A percentile compares a stretch with the other conserved stretches of the same genome.
phyloP scores from a whole-genome alignment of 2,888 invertebrate species.

The Epinotia nisella region DNA sequence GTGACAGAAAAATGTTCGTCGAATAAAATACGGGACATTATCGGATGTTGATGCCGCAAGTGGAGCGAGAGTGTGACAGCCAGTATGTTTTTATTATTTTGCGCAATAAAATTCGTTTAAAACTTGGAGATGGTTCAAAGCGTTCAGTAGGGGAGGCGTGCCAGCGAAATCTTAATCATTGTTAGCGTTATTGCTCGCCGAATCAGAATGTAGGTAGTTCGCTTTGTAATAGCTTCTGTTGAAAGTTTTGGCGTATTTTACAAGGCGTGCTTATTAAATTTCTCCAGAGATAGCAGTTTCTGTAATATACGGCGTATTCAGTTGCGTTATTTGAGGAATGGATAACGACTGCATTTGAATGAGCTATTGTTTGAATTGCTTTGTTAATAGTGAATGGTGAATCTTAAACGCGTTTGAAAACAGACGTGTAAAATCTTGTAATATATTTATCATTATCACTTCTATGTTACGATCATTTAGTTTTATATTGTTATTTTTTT shows the following conservation, averaged over 20 bases:
- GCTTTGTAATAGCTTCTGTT: conserved; percentile 41
- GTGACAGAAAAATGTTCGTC: conserved; percentile 34
- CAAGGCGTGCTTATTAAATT: conserved; percentile 35
- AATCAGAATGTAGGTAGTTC: conserved; percentile 45
- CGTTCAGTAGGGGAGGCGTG: conserved; percentile 43
- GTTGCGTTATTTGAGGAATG: not conserved
- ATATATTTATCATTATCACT: no score
- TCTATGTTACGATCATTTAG: no score
- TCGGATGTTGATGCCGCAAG: conserved; percentile 38
- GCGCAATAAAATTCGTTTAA: conserved; percentile 45
- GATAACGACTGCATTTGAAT: not conserved
- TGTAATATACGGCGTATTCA: not conserved
- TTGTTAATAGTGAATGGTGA: not conserved
- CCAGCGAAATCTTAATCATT: conserved; percentile 45
- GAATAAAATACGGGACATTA: conserved; percentile 41
- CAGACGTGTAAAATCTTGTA: not conserved
- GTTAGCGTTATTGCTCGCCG: conserved; percentile 45
- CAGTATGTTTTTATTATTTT: conserved; percentile 45
- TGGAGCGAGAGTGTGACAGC: conserved; percentile 37
- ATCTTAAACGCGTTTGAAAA: not conserved
- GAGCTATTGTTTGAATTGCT: not conserved
- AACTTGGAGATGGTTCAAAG: conserved; percentile 46
- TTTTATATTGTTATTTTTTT: no score
- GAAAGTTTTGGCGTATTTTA: conserved; percentile 41
- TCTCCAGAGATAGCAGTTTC: conserved; percentile 15